Percentiles rank a stretch among this genome's conserved stretches.
These are phyloP conservation scores for Propsilocerus akamusi DNA, from an alignment of 1,140 invertebrate species.

Conservation along the genomic window DNA sequence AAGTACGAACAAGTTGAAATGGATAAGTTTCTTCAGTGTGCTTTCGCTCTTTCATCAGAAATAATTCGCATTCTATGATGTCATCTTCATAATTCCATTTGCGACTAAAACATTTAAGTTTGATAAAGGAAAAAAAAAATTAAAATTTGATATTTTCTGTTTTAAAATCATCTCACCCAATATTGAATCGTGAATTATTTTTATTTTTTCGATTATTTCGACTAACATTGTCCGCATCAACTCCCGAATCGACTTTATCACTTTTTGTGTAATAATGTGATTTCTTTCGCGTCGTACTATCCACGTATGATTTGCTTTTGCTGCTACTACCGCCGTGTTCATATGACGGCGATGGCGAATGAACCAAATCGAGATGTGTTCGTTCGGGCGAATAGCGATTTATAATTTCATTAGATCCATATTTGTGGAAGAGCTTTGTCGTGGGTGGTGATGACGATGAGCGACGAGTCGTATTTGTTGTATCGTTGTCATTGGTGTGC, in stretches of 20 bases:
- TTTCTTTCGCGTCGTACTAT: background rate
- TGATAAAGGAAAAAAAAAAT: background rate
- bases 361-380: constrained; percentile 11
- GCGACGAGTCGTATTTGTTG: constrained; percentile 6
- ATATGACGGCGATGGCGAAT: constrained; percentile 5
- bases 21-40: constrained; percentile 25
- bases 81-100: constrained; percentile 17
- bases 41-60: constrained; percentile 28
- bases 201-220: background rate
- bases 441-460: background rate
- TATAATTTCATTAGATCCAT: constrained; percentile 9
- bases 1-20: constrained; percentile 27
- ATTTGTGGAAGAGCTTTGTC: constrained; percentile 9
- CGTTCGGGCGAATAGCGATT: constrained; percentile 13
- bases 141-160: background rate
- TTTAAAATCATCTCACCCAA: background rate
- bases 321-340: background rate
- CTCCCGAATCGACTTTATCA: background rate
- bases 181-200: background rate
- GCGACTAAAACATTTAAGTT: constrained; percentile 12
- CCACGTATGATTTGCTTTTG: background rate
- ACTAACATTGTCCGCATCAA: background rate
- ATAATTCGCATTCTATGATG: constrained; percentile 18
- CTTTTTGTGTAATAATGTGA: background rate
- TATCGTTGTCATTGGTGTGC: constrained; percentile 21